Conservation (phyloP, 2,888 invertebrate genomes). For the Dolomedes plantarius region DNA sequence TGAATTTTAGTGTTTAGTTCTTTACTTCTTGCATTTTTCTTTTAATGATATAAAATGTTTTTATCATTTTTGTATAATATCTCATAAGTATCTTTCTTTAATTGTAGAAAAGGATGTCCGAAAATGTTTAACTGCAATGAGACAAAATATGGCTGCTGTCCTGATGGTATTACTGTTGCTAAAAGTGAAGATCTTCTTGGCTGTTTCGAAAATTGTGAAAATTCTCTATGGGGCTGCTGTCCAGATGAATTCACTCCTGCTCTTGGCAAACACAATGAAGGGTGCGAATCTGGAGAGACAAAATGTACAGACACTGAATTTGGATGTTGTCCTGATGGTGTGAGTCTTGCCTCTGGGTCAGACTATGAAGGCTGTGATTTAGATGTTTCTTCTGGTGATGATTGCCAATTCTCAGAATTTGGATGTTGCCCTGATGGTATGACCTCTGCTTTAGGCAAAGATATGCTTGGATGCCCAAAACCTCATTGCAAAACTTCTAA, state of each 20-base stretch:
- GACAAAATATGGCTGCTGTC: slow-evolving; percentile 83
- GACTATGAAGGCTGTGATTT: slow-evolving; percentile 80
- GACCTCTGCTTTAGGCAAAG: slow-evolving; percentile 77
- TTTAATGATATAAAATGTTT: no score
- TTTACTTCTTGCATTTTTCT: no score
- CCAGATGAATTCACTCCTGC: slow-evolving; percentile 74
- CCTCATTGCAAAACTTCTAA: slow-evolving; percentile 73
- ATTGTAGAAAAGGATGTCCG: slow-evolving; percentile 60
- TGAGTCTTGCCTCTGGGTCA: slow-evolving; percentile 86
- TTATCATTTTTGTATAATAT: no score
- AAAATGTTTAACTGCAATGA: slow-evolving; percentile 79
- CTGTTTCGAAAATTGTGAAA: slow-evolving; percentile 73
- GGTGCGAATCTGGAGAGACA: slow-evolving; percentile 71
- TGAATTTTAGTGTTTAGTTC: no score
- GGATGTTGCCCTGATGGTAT: slow-evolving; percentile 92
- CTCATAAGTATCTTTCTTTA: neutral
- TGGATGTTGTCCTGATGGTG: slow-evolving; percentile 83
- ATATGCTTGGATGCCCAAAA: slow-evolving; percentile 80
- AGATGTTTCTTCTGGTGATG: slow-evolving; percentile 58
- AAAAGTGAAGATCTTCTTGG: slow-evolving; percentile 78
- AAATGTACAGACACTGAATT: slow-evolving; percentile 27
- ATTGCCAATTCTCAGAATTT: slow-evolving; percentile 56
- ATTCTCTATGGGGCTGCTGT: slow-evolving; percentile 82
- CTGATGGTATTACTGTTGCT: slow-evolving; percentile 79
- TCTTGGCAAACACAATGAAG: slow-evolving; percentile 81